phyloP scores from a whole-genome alignment of 2,113 vertebrate species.

The Rissa tridactyla region DNA sequence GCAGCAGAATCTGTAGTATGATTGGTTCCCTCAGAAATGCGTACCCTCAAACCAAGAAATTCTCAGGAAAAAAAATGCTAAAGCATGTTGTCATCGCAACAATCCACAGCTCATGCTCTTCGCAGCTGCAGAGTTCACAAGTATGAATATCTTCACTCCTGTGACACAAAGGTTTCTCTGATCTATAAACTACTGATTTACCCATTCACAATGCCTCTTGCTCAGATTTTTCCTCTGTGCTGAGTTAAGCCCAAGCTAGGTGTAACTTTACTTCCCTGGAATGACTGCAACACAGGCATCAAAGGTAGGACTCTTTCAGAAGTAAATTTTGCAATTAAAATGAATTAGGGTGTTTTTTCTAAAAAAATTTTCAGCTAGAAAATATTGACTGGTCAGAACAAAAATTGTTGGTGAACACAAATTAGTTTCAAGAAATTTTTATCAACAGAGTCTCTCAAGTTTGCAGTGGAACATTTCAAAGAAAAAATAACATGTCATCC shows the following conservation, averaged over 20 bases:
- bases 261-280: neutral
- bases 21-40: neutral
- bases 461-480: neutral
- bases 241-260: fast-evolving
- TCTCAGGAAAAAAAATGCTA: neutral
- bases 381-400: neutral
- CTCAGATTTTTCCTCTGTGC: neutral
- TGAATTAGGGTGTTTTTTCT: neutral
- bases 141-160: neutral
- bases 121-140: neutral
- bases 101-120: neutral
- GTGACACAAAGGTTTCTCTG: neutral
- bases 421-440: neutral
- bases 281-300: neutral
- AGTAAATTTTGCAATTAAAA: neutral
- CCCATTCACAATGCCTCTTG: neutral
- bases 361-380: neutral
- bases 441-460: neutral
- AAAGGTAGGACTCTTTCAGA: neutral
- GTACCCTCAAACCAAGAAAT: neutral
- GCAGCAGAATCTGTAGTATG: neutral
- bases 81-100: neutral
- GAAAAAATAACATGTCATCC: neutral
- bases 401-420: neutral
- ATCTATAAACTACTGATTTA: neutral